Conservation (phyloP, 2,797 vertebrate species). For the Cirrhinus mrigala region DNA sequence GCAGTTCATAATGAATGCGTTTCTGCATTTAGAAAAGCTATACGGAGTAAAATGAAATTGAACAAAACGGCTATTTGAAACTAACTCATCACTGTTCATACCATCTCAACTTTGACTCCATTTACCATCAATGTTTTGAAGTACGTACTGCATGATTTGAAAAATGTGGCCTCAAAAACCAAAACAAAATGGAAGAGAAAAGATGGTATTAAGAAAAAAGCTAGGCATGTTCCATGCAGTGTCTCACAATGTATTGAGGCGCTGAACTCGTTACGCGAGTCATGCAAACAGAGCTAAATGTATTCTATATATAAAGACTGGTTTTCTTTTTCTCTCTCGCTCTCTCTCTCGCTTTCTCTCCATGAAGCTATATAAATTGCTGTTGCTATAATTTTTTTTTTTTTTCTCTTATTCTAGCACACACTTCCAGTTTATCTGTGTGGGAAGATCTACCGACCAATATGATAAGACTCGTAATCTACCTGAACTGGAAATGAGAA, state of each 20-base stretch:
- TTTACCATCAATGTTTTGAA: not conserved
- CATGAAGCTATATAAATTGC: not conserved
- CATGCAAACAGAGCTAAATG: not conserved
- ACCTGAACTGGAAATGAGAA: constrained; percentile 37
- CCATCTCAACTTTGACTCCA: not conserved
- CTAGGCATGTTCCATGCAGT: not conserved
- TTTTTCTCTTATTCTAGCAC: constrained; percentile 29
- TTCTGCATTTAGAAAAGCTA: not conserved
- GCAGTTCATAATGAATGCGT: not conserved
- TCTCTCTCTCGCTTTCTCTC: not conserved
- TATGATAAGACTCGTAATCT: constrained; percentile 22
- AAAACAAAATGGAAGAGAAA: not conserved
- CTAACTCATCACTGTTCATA: not conserved
- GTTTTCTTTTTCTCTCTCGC: not conserved
- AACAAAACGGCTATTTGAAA: not conserved
- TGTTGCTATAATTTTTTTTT: not conserved
- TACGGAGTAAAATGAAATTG: not conserved
- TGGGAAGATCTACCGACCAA: not conserved
- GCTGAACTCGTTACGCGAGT: not conserved
- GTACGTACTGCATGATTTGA: not conserved
- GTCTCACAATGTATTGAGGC: not conserved
- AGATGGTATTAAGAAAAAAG: not conserved
- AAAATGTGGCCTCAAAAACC: not conserved
- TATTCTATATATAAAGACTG: not conserved
- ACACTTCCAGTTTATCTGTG: constrained; percentile 29